Base-by-base conservation (phyloP, 30 jellyfish, hydroid and myxozoan genomes). In the Aurelia coerulea region DNA sequence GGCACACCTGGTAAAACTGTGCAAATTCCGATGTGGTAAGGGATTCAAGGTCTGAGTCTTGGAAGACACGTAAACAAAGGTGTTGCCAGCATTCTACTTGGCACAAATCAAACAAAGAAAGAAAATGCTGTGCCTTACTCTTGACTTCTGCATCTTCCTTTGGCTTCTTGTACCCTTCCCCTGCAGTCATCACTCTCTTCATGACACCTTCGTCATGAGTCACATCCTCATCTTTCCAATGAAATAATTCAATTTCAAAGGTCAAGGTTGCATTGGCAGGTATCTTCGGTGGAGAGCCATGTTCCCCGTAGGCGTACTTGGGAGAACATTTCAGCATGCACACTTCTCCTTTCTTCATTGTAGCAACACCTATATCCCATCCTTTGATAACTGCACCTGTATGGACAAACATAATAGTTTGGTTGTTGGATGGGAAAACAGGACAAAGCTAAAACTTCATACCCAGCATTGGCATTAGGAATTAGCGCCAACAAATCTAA, bases 221-320 rank as follows among this genome's bases (percentile, higher is more conserved):
- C 1, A 93, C 78, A 72, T 93, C 92, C 53, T 73, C 89, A 29
- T 93, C 98, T 31, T 93, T 89, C 97, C 97, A 93, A 39, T 75
- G 74, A 50, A 81, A 60, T 42, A 93, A 64, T 56, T 93, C 97
- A 62, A 93, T 84, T 69, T 93, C 97, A 88, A 93, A 93, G 18
- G 58, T 74, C 78, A 93, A 69, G 12, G 97, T 93, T 10, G 98
- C 92, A 66, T 93, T 88, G 29, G 90, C 91, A 19, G 98, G 97
- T 12, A 93, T 93, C 74, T 75, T 93, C 4, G 98, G 98, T 35
- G 98, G 98, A 10, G 92, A 81, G 35, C 98, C 98, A 39, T 81
- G 64, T 2, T 78, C 95, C 10, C 98, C 98, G 72, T 93, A 93
- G 11, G 96, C 98, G 78, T 87, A 93, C 54, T 83, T 93, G 15